These are phyloP conservation scores for Avahi laniger DNA, from an alignment of 2,797 vertebrate genomes.

Conservation along the genomic window DNA sequence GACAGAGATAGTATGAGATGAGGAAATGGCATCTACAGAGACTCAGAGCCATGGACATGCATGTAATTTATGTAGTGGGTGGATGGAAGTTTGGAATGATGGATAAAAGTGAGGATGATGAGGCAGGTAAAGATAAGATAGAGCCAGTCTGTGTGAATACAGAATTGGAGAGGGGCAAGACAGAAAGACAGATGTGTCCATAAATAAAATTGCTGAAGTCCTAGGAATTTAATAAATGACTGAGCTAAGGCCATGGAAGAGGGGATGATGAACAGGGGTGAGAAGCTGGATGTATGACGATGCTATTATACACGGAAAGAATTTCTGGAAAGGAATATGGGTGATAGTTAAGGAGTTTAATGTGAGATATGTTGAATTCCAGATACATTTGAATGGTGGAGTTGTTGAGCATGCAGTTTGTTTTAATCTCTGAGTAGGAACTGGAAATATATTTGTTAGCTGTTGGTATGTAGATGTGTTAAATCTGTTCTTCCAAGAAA, in stretches of 20 bases:
- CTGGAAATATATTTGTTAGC: neutral
- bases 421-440: neutral
- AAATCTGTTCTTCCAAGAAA: neutral
- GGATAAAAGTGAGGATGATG: neutral
- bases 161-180: neutral
- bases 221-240: neutral
- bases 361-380: neutral
- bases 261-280: neutral
- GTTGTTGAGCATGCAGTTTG: neutral
- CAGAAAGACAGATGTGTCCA: neutral
- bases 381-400: neutral
- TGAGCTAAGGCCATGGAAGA: neutral
- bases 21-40: neutral
- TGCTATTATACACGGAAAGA: neutral
- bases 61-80: neutral
- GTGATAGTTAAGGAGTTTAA: neutral
- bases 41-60: neutral
- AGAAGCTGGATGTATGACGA: neutral
- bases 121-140: neutral
- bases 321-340: neutral
- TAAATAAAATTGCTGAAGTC: neutral
- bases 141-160: neutral
- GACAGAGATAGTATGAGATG: neutral
- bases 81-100: neutral
- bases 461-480: neutral